These are phyloP conservation scores for Dinoponera quadriceps DNA, from an alignment of 1,140 invertebrate species.

Conservation along the genomic window DNA sequence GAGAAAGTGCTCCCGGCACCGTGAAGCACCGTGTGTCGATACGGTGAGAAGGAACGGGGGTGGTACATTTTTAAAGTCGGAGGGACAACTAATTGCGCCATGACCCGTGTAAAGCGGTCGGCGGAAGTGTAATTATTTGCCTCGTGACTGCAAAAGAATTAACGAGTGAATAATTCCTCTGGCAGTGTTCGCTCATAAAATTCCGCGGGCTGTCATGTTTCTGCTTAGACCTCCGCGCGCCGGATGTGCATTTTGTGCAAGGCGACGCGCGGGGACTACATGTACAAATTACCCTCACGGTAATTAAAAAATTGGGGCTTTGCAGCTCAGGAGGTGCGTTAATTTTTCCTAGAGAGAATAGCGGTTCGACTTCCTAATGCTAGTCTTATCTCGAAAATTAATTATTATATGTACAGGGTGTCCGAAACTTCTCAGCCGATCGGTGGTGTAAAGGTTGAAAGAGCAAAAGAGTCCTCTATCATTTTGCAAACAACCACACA, in stretches of 20 bases:
- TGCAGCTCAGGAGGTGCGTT: too few relatives aligned
- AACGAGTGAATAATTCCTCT: slow-evolving; percentile 30
- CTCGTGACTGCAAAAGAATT: slow-evolving; percentile 12
- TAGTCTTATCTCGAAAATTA: too few relatives aligned
- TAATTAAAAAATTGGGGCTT: too few relatives aligned
- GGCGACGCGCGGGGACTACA: too few relatives aligned
- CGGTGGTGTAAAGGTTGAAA: too few relatives aligned
- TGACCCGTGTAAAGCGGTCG: slow-evolving; percentile 5
- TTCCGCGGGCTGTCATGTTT: not conserved
- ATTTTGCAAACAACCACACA: too few relatives aligned
- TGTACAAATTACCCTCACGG: too few relatives aligned
- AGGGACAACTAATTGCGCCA: slow-evolving; percentile 31
- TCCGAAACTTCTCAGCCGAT: too few relatives aligned
- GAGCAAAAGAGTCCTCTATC: too few relatives aligned
- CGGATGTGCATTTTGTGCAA: not conserved
- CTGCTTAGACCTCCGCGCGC: not conserved
- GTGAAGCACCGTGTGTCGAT: not conserved
- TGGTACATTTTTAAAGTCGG: slow-evolving; percentile 4
- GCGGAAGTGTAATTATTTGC: slow-evolving; percentile 31
- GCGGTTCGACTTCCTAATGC: too few relatives aligned
- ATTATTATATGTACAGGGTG: too few relatives aligned
- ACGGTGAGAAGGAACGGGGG: not conserved
- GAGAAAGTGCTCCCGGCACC: not conserved
- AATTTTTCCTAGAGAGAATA: too few relatives aligned
- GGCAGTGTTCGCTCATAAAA: not conserved